Base-by-base conservation (phyloP, 2,888 invertebrate species). In the Biston betularia region DNA sequence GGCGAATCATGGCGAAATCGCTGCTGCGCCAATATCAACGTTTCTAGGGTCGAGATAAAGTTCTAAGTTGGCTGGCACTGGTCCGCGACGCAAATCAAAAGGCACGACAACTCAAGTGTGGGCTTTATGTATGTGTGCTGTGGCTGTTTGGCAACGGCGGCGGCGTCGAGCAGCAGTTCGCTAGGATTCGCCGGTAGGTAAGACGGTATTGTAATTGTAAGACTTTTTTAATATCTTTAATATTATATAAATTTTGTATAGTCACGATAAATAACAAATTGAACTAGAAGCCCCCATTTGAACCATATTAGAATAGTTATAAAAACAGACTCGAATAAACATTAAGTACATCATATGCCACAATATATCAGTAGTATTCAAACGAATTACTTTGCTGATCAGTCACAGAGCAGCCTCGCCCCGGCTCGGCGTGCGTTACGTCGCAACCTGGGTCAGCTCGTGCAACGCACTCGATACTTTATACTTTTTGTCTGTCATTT, bases 221-320 rank as follows among this genome's bases (percentile, higher is more conserved):
- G 14, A 38, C n/a, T 10, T n/a, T n/a, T n/a, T n/a, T n/a, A n/a
- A n/a, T n/a, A n/a, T n/a, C n/a, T n/a, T 33, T 34, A 56, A 34
- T 34, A 14, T 44, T n/a, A 56, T 1, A 50, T 44, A 9, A 53
- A 24, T 24, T 24, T 24, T n/a, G 55, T 54, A 54, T 45, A 34
- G 34, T 45, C 57, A 48, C 57, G 57, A 38, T 7, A 46, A 57
- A 57, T 46, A 57, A 38, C 48, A 15, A 57, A 14, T 48, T 24
- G 24, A 24, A 24, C 24, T 24, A 24, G 24, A 4, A 14, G 34
- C 8, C 14, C 56, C 7, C 34, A 53, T 40, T 14, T 38, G 9
- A 53, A 52, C 10, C 8, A 7, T 40, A 15, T 40, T 14, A n/a
- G n/a, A 12, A 11, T n/a, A 50, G n/a, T 6, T n/a, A 7, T 34